Percentiles rank a stretch among this genome's conserved stretches.
Conservation (phyloP, 2,113 vertebrate species). For the Ceyx cyanopectus region DNA sequence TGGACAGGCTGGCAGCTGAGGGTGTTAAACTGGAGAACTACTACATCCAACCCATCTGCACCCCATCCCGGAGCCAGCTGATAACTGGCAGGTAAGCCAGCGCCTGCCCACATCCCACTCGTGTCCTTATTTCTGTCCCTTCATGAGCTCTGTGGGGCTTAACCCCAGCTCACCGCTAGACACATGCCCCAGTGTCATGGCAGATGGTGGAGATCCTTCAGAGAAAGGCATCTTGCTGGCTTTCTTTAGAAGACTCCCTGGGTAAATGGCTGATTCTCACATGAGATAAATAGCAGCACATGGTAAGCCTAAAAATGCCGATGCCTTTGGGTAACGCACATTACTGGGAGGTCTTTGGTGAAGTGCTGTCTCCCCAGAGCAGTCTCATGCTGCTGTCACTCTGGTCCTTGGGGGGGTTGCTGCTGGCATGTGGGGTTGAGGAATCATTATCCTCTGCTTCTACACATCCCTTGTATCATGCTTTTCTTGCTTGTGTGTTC, state of each 20-base stretch:
- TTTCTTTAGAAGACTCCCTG: neutral
- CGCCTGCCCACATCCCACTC: accelerated
- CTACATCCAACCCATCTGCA: constrained; percentile 98
- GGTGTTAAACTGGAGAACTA: constrained; percentile 98
- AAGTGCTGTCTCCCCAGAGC: neutral
- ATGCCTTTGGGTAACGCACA: neutral
- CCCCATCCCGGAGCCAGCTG: constrained; percentile 94
- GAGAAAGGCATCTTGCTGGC: neutral
- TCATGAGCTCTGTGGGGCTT: neutral
- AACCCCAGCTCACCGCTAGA: neutral
- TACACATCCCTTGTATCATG: accelerated
- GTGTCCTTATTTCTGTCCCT: accelerated
- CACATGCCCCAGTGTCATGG: accelerated
- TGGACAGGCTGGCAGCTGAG: constrained; percentile 92
- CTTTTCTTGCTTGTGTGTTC: accelerated
- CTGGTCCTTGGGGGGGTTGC: neutral
- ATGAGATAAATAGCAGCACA: neutral
- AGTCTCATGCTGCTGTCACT: neutral
- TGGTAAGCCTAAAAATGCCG: neutral
- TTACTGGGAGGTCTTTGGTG: neutral
- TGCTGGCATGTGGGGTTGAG: neutral
- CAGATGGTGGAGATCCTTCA: neutral
- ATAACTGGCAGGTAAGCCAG: constrained; percentile 93
- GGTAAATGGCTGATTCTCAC: neutral
- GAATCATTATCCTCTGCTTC: neutral